Percentiles rank a stretch among this genome's conserved stretches.
Conservation (phyloP, 2,113 vertebrate species). For the Hippoglossus stenolepis region DNA sequence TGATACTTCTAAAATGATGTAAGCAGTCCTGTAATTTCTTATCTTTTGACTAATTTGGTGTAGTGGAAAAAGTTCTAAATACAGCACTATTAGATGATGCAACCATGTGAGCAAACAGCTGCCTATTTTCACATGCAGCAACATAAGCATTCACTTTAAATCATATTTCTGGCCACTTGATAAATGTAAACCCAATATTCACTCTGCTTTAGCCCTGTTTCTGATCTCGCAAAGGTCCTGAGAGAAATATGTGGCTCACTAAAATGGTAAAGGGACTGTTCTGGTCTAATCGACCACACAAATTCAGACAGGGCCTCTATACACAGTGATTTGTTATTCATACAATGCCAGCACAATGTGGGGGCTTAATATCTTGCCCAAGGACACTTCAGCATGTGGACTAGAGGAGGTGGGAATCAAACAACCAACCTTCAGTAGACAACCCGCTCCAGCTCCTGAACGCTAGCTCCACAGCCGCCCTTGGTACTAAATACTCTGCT, state of each 20-base stretch:
- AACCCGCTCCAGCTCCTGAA: background rate
- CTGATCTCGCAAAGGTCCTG: too few species aligned
- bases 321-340: background rate
- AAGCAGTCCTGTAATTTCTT: background rate
- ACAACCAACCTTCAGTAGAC: background rate
- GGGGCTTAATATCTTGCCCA: background rate
- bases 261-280: background rate
- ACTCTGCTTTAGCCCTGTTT: too few species aligned
- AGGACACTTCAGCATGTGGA: background rate
- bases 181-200: too few species aligned
- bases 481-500: too few species aligned
- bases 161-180: too few species aligned
- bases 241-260: background rate
- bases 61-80: too few species aligned
- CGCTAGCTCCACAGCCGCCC: background rate
- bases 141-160: too few species aligned
- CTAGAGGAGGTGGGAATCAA: background rate
- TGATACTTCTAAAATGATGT: background rate
- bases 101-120: too few species aligned
- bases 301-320: background rate
- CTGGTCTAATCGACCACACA: background rate
- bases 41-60: background rate
- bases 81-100: too few species aligned
- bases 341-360: background rate
- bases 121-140: too few species aligned